Evolutionary conservation across 2,888 invertebrate genomes (phyloP), one percentile per base, ranked within the genome.

Genomic region (Artemia sinica): DNA sequence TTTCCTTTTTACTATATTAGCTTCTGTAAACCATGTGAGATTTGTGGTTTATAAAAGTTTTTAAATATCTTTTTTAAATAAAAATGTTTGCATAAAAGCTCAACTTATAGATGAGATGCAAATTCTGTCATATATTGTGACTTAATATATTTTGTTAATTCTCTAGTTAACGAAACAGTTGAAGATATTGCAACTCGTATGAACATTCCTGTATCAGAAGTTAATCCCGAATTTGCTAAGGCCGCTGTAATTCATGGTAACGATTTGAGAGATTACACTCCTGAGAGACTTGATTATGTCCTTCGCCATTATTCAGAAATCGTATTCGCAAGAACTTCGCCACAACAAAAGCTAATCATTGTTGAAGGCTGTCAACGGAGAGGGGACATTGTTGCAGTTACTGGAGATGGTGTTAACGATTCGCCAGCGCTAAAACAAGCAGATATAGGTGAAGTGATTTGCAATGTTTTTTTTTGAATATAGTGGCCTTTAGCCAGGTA

Each of bases 101-200:
- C 2, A 1, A 2, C 3, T 5, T 41, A 18, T 41, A 41, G 6
- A 41, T 41, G 41, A 41, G 3, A 18, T 41, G 41, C 6, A 5
- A 41, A 41, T 41, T 41, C 41, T 41, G 3, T 41, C 41, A 41
- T 41, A 41, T 41, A 41, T 41, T 41, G 58, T 52, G 3, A 7
- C 10, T 58, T 28, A 58, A 3, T 58, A 9, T 18, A 58, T n/a
- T 28, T 58, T 8, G n/a, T 18, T 58, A 10, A 18, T 28, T 8
- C 28, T 58, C 9, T 4, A 50, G 81, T 77, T 51, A 78, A 75
- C 70, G 79, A 80, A 72, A 87, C 86, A 0, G 82, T 82, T 9
- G 86, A 85, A 72, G 89, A 91, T 74, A 83, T 85, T 71, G 86
- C 88, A 0, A 82, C 84, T 71, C 79, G 84, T 68, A 75, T 78